These are phyloP conservation scores for Chromobotia macracanthus DNA, from an alignment of 2,797 vertebrate species.

Conservation along the genomic window DNA sequence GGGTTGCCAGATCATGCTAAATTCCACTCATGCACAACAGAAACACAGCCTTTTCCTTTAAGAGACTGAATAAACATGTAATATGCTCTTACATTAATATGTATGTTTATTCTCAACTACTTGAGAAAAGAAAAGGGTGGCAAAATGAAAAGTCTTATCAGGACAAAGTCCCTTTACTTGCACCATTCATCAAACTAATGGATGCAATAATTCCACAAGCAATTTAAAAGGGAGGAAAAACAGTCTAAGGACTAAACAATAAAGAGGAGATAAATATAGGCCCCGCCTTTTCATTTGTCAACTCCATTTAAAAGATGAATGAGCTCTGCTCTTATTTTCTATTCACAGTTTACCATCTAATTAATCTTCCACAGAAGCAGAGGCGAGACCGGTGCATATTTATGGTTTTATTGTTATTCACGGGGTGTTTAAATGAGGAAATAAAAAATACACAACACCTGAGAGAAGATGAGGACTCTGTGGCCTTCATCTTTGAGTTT, in stretches of 20 bases:
- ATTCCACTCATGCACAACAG: not conserved
- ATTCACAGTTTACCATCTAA: conserved; percentile 50
- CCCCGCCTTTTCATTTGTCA: conserved; percentile 53
- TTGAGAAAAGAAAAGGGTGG: conserved; percentile 37
- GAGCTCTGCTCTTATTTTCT: conserved; percentile 37
- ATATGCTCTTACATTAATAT: conserved; percentile 25
- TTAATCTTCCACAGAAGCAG: conserved; percentile 56
- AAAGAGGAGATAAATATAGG: conserved; percentile 52
- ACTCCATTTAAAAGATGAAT: conserved; percentile 54
- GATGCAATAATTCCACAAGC: conserved; percentile 22
- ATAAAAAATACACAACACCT: conserved; percentile 74
- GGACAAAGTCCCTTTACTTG: conserved; percentile 35
- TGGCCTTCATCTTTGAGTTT: conserved; percentile 93
- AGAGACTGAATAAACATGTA: conserved; percentile 1
- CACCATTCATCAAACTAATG: conserved; percentile 48
- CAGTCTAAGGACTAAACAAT: conserved; percentile 47
- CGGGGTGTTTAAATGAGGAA: not conserved
- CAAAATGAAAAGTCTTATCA: conserved; percentile 44
- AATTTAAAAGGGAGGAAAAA: conserved; percentile 47
- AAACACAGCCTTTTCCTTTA: not conserved
- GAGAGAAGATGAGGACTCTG: conserved; percentile 96
- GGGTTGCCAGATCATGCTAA: conserved; percentile 15
- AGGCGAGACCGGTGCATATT: conserved; percentile 8
- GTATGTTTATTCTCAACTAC: conserved; percentile 46
- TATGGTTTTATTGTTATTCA: conserved; percentile 37